phyloP scores from a whole-genome alignment of 2,888 invertebrate species.

The Coleophora deauratella region DNA sequence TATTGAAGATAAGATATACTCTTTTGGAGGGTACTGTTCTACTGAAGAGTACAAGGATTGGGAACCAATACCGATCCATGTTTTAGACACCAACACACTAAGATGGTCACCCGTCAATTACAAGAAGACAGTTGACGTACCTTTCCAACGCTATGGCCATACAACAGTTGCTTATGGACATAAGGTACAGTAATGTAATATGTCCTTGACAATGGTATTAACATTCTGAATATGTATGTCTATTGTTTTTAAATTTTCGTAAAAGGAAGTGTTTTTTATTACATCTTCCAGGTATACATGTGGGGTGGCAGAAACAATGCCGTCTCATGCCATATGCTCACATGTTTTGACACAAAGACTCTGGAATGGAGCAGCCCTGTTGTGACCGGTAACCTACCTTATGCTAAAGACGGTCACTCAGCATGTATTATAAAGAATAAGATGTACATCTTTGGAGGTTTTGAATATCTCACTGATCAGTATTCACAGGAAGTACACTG shows the following conservation, averaged over 20 bases:
- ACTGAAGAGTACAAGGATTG: conserved; percentile 84
- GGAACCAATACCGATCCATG: conserved; percentile 89
- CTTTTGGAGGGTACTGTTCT: conserved; percentile 94
- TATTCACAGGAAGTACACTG: conserved; percentile 87
- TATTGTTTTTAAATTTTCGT: conserved; percentile 1
- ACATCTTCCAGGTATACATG: conserved; percentile 82
- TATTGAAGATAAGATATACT: conserved; percentile 85
- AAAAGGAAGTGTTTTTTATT: neutral
- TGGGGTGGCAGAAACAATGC: conserved; percentile 95
- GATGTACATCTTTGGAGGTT: conserved; percentile 95
- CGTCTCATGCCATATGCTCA: conserved; percentile 85
- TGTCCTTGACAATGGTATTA: neutral
- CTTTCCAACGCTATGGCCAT: conserved; percentile 93
- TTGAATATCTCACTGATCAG: conserved; percentile 86
- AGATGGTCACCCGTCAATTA: conserved; percentile 73
- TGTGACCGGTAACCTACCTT: conserved; percentile 81
- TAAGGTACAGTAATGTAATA: conserved; percentile 51
- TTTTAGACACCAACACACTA: conserved; percentile 82
- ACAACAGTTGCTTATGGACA: conserved; percentile 87
- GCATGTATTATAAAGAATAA: conserved; percentile 84
- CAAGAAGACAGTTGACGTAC: conserved; percentile 70
- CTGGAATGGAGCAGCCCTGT: conserved; percentile 79
- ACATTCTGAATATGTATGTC: conserved; percentile 3
- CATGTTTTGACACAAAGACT: conserved; percentile 84
- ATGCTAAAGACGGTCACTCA: conserved; percentile 92